These are phyloP conservation scores for Octodonta nipae DNA, from an alignment of 2,888 invertebrate genomes.

Conservation along the genomic window DNA sequence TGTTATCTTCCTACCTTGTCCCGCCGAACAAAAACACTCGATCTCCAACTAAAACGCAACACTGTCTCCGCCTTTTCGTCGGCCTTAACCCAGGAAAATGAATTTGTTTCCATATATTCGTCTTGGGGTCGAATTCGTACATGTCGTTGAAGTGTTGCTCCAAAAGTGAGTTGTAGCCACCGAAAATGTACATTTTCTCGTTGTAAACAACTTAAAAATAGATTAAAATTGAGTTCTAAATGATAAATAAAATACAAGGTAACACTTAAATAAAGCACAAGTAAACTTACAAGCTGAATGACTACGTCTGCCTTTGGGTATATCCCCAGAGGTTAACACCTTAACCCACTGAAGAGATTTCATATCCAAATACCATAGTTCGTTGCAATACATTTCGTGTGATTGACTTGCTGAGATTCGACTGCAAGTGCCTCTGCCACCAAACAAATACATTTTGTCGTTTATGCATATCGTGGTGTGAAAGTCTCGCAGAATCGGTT, in stretches of 20 bases:
- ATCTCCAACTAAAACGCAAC: constrained; percentile 60
- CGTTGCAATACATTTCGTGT: constrained; percentile 65
- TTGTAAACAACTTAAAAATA: constrained; percentile 58
- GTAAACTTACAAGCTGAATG: constrained; percentile 79
- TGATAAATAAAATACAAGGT: no score
- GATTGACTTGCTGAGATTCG: constrained; percentile 49
- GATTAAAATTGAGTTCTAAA: constrained; percentile 4
- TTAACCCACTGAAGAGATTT: constrained; percentile 54
- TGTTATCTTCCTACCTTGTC: constrained; percentile 71
- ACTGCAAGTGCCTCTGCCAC: constrained; percentile 54
- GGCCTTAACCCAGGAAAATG: constrained; percentile 47
- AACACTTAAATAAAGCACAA: no score
- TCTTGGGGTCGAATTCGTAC: constrained; percentile 53
- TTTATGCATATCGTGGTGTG: constrained; percentile 71
- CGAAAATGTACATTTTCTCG: constrained; percentile 72
- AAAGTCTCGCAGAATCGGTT: constrained; percentile 61
- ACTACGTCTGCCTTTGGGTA: constrained; percentile 71
- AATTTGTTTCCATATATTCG: constrained; percentile 48
- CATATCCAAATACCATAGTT: constrained; percentile 64
- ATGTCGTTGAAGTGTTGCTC: constrained; percentile 75
- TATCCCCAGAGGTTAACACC: constrained; percentile 45
- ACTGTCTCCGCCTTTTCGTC: constrained; percentile 59
- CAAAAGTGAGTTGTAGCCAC: constrained; percentile 70
- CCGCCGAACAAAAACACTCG: constrained; percentile 80
- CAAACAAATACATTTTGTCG: constrained; percentile 76